Base-by-base conservation (phyloP, 2,797 vertebrate species). In the Hippoglossus hippoglossus region DNA sequence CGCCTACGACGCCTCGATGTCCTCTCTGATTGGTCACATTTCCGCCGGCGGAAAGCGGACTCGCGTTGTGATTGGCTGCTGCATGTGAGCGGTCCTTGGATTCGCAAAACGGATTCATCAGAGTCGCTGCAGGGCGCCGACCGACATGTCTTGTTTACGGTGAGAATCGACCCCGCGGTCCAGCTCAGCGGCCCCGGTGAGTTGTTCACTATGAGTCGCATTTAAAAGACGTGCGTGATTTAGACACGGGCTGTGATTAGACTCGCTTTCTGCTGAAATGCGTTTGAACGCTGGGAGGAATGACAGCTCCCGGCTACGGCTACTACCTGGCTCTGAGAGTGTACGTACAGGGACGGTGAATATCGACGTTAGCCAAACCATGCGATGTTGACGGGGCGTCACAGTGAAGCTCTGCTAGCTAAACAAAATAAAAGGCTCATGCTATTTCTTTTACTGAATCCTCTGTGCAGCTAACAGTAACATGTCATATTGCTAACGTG, bases 251-350 rank as follows among this genome's bases (percentile, higher is more conserved):
- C 7, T 0, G 0, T 1, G 1, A 1, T 4, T 4, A 0, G 19
- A 16, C 4, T 8, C 5, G 11, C 11, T 49, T 58, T 6, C 0
- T 1, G 0, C 1, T 0, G 0, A 2, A 34, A 66, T 69, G 28
- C 21, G 18, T 11, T 5, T 3, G 18, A n/a, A 41, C 63, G 63
- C 31, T 26, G n/a, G 31, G 15, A 15, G 34, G 63, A 52, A 50
- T 87, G 86, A 90, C 89, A 86, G 87, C 67, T 87, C 67, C 3
- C 18, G 91, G 91, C 86, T 87, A 39, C 63, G 91, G 24, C 91
- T 93, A 92, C 39, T 77, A 53, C 67, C 86, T 81, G 92, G 89
- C 28, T 1, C 16, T 16, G 25, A 47, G 57, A 25, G 51, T 62
- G 36, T 7, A 8, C 12, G 15, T 46, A 46, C 15, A 44, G 12